Evolutionary conservation across 1,140 invertebrate genomes (phyloP).

Genomic region (Meloidogyne exigua): DNA sequence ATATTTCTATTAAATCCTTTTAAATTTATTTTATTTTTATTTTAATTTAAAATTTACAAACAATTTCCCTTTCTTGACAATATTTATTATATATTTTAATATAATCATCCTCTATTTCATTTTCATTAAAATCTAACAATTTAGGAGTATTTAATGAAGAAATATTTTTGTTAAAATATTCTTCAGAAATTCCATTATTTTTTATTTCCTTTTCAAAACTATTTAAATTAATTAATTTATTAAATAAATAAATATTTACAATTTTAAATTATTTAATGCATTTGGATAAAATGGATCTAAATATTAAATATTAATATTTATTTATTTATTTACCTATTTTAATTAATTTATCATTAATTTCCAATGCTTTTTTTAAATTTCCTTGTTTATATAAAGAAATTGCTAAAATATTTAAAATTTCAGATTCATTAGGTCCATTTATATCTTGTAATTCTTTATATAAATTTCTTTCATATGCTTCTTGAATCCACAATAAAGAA

Average conservation of each 20-base stretch:
- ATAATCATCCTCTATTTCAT: too few relatives aligned
- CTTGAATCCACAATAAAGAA: neutral
- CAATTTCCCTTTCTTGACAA: too few relatives aligned
- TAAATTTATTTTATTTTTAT: neutral
- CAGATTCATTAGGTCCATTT: neutral
- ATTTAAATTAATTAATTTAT: too few relatives aligned
- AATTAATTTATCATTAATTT: conserved; percentile 82
- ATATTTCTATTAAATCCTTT: conserved; percentile 3
- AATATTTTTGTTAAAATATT: neutral
- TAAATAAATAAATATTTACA: neutral
- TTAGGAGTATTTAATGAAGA: neutral
- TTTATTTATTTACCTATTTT: conserved; percentile 20
- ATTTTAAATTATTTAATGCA: conserved; percentile 6
- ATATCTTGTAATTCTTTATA: neutral
- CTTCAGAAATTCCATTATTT: neutral
- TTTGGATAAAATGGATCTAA: neutral
- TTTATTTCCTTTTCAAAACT: neutral
- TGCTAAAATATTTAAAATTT: neutral
- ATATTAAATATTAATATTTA: neutral
- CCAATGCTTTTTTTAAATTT: conserved; percentile 79
- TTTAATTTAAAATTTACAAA: too few relatives aligned
- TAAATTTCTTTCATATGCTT: neutral
- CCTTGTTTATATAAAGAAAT: conserved; percentile 79
- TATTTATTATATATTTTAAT: too few relatives aligned
- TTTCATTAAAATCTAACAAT: neutral